phyloP scores from a whole-genome alignment of 2,888 invertebrate species.

The Eupithecia subfuscata region DNA sequence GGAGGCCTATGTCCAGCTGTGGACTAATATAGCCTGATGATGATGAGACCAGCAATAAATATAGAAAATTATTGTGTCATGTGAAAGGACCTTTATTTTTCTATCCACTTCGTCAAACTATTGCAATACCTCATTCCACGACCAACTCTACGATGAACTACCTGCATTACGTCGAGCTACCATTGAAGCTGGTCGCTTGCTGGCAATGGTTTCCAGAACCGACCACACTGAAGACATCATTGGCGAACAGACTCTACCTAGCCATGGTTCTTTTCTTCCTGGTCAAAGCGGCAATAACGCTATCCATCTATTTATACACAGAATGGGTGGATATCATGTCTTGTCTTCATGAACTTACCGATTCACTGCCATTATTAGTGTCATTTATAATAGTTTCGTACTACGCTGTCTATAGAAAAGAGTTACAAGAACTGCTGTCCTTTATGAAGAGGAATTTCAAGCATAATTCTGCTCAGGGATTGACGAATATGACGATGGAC shows the following conservation, averaged over 20 bases:
- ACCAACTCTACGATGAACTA: conserved; percentile 52
- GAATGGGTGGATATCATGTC: conserved; percentile 71
- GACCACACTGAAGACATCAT: conserved; percentile 46
- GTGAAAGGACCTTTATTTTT: neutral
- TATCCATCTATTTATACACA: conserved; percentile 62
- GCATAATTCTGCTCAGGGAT: conserved; percentile 68
- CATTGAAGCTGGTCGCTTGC: conserved; percentile 68
- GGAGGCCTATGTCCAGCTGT: too few species aligned
- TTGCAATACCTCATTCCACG: conserved; percentile 25
- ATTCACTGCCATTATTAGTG: conserved; percentile 64
- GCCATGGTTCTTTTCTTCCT: conserved; percentile 63
- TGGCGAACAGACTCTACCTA: conserved; percentile 64
- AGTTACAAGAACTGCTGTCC: conserved; percentile 61
- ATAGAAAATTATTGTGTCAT: neutral
- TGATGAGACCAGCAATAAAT: neutral
- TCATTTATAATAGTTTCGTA: conserved; percentile 67
- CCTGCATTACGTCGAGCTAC: conserved; percentile 59
- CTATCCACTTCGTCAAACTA: neutral
- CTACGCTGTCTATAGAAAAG: conserved; percentile 59
- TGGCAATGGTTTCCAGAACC: conserved; percentile 70
- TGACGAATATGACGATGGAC: conserved; percentile 75
- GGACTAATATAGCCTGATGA: too few species aligned
- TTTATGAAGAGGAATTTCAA: conserved; percentile 70
- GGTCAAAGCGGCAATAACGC: conserved; percentile 49
- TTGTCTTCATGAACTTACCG: conserved; percentile 66